Evolutionary conservation across 2,113 vertebrate genomes (phyloP).

Genomic region (Geococcyx californianus): DNA sequence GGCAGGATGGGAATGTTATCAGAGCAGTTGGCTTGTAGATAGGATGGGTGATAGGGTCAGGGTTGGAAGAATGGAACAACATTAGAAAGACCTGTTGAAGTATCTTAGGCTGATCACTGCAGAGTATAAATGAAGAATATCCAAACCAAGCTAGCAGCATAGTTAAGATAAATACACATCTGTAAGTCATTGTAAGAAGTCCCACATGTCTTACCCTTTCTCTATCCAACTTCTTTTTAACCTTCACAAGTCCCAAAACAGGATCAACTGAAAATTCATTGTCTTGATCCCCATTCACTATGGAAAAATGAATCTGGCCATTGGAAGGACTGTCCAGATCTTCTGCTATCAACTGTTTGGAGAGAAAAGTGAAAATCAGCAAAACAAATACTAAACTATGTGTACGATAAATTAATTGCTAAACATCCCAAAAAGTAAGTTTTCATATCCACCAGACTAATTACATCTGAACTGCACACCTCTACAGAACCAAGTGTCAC

Average conservation of each 20-base stretch:
- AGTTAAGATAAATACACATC: not conserved
- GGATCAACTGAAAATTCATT: conserved; percentile 93
- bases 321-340: conserved; percentile 91
- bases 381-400: not conserved
- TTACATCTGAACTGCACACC: not conserved
- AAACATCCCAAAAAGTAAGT: not conserved
- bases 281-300: conserved; percentile 88
- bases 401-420: not conserved
- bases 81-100: not conserved
- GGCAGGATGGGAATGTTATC: not conserved
- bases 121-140: not conserved
- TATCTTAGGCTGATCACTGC: not conserved
- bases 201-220: conserved; percentile 84
- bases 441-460: not conserved
- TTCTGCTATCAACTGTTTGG: conserved; percentile 88
- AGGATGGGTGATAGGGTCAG: not conserved
- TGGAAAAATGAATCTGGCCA: conserved; percentile 88
- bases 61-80: not conserved
- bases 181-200: not conserved
- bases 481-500: not conserved
- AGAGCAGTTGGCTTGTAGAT: not conserved
- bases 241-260: conserved; percentile 86
- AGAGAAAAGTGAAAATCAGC: conserved; percentile 20
- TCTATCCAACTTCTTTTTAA: conserved; percentile 93
- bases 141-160: not conserved